A percentile compares a stretch with the other conserved stretches of the same genome.
These are phyloP conservation scores for Eupithecia dodoneata DNA, from an alignment of 2,888 invertebrate species.

Conservation along the genomic window DNA sequence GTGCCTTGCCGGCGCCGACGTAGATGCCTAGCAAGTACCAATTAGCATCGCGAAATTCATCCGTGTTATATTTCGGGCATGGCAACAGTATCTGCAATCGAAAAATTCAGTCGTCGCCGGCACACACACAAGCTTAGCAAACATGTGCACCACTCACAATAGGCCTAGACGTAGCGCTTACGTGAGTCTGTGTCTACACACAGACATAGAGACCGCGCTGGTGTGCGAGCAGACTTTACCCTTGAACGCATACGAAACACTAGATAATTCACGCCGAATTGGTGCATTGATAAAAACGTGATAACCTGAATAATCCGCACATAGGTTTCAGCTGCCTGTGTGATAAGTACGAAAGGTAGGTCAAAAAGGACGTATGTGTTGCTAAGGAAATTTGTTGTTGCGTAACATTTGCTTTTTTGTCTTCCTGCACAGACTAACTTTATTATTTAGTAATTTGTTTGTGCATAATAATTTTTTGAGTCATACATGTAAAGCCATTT, in stretches of 20 bases:
- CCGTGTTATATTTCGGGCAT: conserved; percentile 80
- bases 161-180: conserved; percentile 63
- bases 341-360: conserved; percentile 41
- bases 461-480: background rate
- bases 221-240: conserved; percentile 76
- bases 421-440: background rate
- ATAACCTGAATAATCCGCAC: conserved; percentile 70
- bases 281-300: conserved; percentile 80
- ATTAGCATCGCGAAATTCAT: conserved; percentile 75
- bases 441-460: background rate
- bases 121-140: conserved; percentile 63
- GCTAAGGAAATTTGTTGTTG: background rate
- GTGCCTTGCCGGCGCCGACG: conserved; percentile 48
- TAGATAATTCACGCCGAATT: conserved; percentile 75
- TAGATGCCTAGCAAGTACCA: conserved; percentile 57
- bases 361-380: conserved; percentile 37
- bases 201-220: conserved; percentile 57
- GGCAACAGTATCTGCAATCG: conserved; percentile 79
- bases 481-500: too few species aligned
- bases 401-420: background rate
- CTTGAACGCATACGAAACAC: conserved; percentile 79
- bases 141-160: conserved; percentile 66
- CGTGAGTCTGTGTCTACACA: conserved; percentile 51
- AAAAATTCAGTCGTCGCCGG: conserved; percentile 74
- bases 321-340: conserved; percentile 54